Evolutionary conservation across 2,797 vertebrate genomes (phyloP), one percentile per base, ranked within the genome.

Genomic region (Lateolabrax maculatus): DNA sequence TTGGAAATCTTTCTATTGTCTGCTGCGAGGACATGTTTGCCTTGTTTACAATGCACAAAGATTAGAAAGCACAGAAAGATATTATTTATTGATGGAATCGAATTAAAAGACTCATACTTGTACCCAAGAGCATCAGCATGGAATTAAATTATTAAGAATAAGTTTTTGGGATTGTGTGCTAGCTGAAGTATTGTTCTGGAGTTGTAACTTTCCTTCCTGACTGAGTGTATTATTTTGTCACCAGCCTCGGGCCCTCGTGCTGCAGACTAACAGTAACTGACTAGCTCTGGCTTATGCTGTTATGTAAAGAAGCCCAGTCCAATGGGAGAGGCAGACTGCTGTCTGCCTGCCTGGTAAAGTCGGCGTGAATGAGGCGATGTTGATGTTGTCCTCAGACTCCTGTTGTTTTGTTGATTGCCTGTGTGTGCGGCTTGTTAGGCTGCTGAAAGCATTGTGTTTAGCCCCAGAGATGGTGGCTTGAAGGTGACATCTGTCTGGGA

Each of bases 401-500:
- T 61, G 89, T 90, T 89, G 92, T 89, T 90, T 61, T 77, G 76
- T 49, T 89, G 84, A 89, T 91, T 84, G 89, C 76, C 83, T 48
- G 80, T 66, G 80, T 79, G 72, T 69, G 83, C 9, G 6, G 77
- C 92, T 93, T 88, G 90, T 93, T 93, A 90, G 89, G 77, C 84
- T 41, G 78, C 87, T 87, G 90, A 92, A 89, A 84, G 84, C 87
- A 64, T 72, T 64, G 78, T 86, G 87, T 94, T 93, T 93, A 90
- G 90, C 89, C 90, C 86, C 85, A 77, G 91, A 95, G 93, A 94
- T 58, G 79, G 82, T 71, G 93, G 92, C 92, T 92, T 81, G 90
- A 95, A 95, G 94, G 93, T 95, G 92, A 95, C 95, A 94, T 95
- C 93, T 93, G 92, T 95, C 93, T 93, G 92, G 88, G 89, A 91